Percentiles rank a stretch among this genome's conserved stretches.
Evolutionary conservation across 2,888 invertebrate genomes (phyloP).

Genomic region (Physocephala rufipes): DNA sequence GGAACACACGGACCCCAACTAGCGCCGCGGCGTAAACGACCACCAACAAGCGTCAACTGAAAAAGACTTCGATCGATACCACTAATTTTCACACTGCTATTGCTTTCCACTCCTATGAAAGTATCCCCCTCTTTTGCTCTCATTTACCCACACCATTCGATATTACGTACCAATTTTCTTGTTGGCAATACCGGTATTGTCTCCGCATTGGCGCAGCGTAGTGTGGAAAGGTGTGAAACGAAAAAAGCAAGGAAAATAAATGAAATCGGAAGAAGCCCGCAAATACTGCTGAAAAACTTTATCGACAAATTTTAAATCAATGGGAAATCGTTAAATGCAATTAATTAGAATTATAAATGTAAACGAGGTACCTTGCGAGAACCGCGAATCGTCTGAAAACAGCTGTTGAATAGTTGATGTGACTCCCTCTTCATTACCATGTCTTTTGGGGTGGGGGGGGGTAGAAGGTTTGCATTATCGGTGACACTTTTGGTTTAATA

Average conservation of each 20-base stretch:
- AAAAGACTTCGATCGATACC: neutral
- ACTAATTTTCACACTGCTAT: too few relatives aligned
- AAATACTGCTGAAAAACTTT: neutral
- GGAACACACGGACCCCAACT: neutral
- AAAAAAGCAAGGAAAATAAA: neutral
- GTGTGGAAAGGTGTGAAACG: neutral
- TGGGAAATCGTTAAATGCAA: conserved; percentile 45
- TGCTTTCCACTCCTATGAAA: too few relatives aligned
- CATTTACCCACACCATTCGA: too few relatives aligned
- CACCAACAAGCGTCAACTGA: neutral
- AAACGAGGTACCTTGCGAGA: neutral
- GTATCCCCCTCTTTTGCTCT: too few relatives aligned
- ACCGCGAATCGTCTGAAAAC: neutral
- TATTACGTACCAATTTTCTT: too few relatives aligned
- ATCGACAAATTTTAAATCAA: conserved; percentile 27
- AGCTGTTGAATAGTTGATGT: neutral
- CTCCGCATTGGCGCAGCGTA: neutral
- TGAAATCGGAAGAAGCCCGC: neutral
- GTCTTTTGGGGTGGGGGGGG: neutral
- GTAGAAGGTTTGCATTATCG: too few relatives aligned
- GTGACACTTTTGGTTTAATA: too few relatives aligned
- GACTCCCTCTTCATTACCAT: too few relatives aligned
- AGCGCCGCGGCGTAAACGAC: neutral
- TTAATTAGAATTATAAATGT: conserved; percentile 55
- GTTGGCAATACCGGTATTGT: too few relatives aligned